Evolutionary conservation across 1,140 invertebrate species (phyloP), one percentile per base, ranked within the genome.

Genomic region (Drosophila guanche): DNA sequence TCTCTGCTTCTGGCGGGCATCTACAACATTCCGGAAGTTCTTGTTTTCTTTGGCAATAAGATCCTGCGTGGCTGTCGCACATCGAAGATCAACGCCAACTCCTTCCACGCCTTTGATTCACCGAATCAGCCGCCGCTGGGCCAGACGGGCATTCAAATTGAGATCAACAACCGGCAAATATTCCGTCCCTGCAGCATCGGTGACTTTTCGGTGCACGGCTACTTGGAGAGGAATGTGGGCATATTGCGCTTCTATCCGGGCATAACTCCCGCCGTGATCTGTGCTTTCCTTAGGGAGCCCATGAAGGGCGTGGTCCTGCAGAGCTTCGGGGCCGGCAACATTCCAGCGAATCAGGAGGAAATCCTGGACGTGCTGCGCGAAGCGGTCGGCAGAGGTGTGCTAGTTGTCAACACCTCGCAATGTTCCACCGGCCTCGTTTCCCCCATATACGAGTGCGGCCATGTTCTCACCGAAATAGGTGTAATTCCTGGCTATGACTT

Each of bases 381-480:
- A 3, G 98, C 98, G 0, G 93, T 95, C 0, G 90, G 94, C 22
- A 92, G 96, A 23, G 98, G 97, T 0, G 93, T 99, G 0, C 94
- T 99, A 2, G 95, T 99, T 29, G 93, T 99, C 0, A 99, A 99
- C 91, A 96, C 96, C 29, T 97, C 97, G 0, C 98, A 99, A 90
- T 99, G 98, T 85, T 86, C 92, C 2, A 94, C 94, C 55, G 96
- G 97, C 78, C 90, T 94, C 14, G 97, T 99, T 3, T 91, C 92
- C 0, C 91, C 93, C 5, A 92, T 94, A 0, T 99, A 99, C 88
- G 95, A 97, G 83, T 95, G 97, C 37, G 97, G 96, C 55, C 79
- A 93, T 91, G 80, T 92, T 5, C 84, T 94, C 23, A 68, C 90
- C 8, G 92, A 93, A 40, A 91, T 93, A 41, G 98, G 98, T 6